Percentiles rank a stretch among this genome's conserved stretches.
Conservation (phyloP, 2,113 vertebrate genomes). For the Uropsilus gracilis region DNA sequence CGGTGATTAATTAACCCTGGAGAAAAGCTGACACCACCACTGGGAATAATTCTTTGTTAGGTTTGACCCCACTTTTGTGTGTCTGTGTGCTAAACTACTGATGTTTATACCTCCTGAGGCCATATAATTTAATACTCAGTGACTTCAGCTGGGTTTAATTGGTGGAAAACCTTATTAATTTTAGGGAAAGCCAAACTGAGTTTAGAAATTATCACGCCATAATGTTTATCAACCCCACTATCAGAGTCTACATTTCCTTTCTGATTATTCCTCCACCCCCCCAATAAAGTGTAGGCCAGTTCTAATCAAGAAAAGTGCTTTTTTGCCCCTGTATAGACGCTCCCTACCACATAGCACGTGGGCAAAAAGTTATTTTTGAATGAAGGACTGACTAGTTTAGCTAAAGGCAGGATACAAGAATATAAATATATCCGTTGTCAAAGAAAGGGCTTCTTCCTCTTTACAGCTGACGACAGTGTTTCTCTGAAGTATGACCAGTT, state of each 20-base stretch:
- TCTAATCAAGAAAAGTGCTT: neutral
- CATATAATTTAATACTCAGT: conserved; percentile 61
- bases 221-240: neutral
- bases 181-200: conserved; percentile 15
- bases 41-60: conserved; percentile 65
- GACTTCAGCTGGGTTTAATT: conserved; percentile 60
- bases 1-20: conserved; percentile 66
- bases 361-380: neutral
- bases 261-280: neutral
- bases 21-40: conserved; percentile 54
- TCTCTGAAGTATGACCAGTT: neutral
- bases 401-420: too few species aligned
- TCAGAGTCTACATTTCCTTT: neutral
- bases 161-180: conserved; percentile 26
- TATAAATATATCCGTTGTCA: too few species aligned
- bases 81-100: conserved; percentile 53
- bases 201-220: neutral
- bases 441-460: too few species aligned
- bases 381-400: neutral
- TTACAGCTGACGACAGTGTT: neutral
- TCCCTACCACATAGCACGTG: neutral
- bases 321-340: neutral
- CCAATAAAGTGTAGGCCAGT: conserved; percentile 1
- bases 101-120: conserved; percentile 53
- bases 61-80: conserved; percentile 43